Conservation (phyloP, 2,888 invertebrate genomes). For the Cephus runcator region DNA sequence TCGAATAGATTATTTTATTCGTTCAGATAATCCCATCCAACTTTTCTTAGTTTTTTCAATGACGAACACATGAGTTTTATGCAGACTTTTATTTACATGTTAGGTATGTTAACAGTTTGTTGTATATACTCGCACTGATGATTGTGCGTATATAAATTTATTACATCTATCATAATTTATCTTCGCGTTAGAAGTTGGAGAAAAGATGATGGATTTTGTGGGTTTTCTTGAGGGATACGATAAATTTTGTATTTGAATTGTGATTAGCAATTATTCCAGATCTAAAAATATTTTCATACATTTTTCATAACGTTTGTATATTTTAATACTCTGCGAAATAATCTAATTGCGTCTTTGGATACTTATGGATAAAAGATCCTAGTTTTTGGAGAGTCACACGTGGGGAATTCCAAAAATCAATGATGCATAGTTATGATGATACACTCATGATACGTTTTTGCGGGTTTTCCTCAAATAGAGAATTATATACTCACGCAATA, state of each 20-base stretch:
- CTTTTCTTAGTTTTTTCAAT: background rate
- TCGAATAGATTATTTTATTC: conserved; percentile 4
- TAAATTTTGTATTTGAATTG: too few species aligned
- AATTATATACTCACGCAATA: background rate
- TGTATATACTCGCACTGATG: background rate
- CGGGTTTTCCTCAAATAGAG: background rate
- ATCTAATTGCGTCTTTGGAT: background rate
- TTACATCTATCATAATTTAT: conserved; percentile 4
- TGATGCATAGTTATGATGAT: background rate
- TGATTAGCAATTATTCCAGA: too few species aligned
- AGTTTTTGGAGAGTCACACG: background rate
- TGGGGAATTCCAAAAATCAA: background rate
- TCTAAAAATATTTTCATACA: too few species aligned
- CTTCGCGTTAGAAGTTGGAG: background rate
- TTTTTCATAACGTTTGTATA: too few species aligned
- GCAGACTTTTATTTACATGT: conserved; percentile 6
- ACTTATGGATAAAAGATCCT: background rate
- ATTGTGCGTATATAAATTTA: conserved; percentile 5
- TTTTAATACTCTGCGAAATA: too few species aligned
- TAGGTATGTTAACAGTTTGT: background rate
- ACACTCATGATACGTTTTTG: background rate
- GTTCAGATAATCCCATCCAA: background rate
- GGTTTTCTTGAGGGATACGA: too few species aligned
- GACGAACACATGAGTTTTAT: background rate
- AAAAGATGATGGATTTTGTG: too few species aligned